Evolutionary conservation across 2,113 vertebrate genomes (phyloP).

Genomic region (Psophia crepitans): DNA sequence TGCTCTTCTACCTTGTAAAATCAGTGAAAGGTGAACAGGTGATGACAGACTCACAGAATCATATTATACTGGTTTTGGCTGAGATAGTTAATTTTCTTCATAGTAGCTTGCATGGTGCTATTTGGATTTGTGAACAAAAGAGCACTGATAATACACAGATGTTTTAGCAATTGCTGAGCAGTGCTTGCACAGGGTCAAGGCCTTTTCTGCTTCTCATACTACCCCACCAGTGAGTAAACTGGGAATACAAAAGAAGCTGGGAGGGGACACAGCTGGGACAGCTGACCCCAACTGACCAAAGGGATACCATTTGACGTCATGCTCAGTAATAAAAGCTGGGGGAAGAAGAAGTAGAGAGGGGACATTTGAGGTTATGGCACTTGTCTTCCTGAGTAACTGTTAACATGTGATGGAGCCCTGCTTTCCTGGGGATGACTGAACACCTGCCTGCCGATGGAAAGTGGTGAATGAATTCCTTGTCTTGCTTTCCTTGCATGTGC

Average conservation of each 20-base stretch:
- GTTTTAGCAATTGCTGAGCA: not conserved
- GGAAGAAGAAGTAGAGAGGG: not conserved
- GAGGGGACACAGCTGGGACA: not conserved
- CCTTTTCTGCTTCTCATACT: not conserved
- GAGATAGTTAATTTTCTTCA: not conserved
- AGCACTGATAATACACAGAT: not conserved
- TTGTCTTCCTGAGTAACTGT: not conserved
- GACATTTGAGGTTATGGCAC: fast-evolving
- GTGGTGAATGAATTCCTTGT: not conserved
- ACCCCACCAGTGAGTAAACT: fast-evolving
- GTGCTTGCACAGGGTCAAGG: not conserved
- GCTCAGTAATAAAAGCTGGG: not conserved
- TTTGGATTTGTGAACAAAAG: not conserved
- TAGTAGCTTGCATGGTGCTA: not conserved
- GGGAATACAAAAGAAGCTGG: fast-evolving
- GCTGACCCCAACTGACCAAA: not conserved
- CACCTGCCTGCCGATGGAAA: not conserved
- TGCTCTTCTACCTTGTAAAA: not conserved
- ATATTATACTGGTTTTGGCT: not conserved
- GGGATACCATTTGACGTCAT: fast-evolving
- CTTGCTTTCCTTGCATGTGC: not conserved
- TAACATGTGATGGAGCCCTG: fast-evolving
- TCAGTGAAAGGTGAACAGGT: not conserved
- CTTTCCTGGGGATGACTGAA: not conserved
- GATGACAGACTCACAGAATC: not conserved